Evolutionary conservation across 2,797 vertebrate genomes (phyloP).

Genomic region (Argya squamiceps): DNA sequence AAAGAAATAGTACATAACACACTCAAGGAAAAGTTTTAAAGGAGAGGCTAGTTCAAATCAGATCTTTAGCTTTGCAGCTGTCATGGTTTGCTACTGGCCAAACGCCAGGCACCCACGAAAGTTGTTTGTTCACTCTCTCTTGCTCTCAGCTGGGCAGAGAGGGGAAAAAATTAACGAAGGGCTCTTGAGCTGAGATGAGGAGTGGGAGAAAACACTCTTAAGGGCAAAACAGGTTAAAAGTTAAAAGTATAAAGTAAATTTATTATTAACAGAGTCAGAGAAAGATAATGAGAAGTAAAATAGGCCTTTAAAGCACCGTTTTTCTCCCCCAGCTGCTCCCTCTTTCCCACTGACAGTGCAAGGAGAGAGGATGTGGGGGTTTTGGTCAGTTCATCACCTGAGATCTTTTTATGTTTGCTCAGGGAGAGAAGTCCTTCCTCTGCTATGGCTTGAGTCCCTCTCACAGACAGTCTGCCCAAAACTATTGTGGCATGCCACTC

Average conservation of each 20-base stretch:
- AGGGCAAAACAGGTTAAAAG: background rate
- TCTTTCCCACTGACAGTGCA: background rate
- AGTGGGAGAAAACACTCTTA: background rate
- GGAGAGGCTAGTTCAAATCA: background rate
- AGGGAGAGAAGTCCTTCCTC: background rate
- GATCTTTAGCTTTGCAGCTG: background rate
- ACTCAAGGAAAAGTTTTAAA: background rate
- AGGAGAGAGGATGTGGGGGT: background rate
- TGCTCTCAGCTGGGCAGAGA: background rate
- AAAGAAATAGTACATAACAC: background rate
- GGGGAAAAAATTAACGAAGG: background rate
- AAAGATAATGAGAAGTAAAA: background rate
- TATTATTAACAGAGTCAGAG: background rate
- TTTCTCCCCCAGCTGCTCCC: background rate
- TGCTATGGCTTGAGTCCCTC: background rate
- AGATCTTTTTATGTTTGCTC: background rate
- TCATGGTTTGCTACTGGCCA: background rate
- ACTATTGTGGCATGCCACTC: background rate
- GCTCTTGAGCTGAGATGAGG: background rate
- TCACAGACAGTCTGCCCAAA: background rate
- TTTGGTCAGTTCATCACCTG: rapidly evolving
- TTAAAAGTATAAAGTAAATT: background rate
- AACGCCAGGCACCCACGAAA: background rate
- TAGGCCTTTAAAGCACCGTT: background rate
- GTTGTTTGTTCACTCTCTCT: background rate